A percentile compares a stretch with the other conserved stretches of the same genome.
These are phyloP conservation scores for Melipona beecheii DNA, from an alignment of 2,888 invertebrate genomes.

Conservation along the genomic window DNA sequence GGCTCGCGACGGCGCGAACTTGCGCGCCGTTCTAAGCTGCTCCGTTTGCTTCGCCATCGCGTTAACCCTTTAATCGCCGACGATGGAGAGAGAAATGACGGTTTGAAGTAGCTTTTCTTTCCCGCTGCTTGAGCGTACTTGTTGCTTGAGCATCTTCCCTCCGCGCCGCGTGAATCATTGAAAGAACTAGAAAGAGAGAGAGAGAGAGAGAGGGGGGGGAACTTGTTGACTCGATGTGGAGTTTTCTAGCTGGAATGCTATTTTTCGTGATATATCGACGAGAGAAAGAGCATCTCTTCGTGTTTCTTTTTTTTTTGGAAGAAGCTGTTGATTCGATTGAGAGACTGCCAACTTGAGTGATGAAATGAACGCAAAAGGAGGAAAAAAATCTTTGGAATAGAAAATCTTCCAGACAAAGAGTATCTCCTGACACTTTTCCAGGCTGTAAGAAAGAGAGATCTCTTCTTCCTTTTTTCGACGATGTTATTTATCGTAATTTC, in stretches of 20 bases:
- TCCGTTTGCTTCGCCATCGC: not conserved
- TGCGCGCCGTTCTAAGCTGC: not conserved
- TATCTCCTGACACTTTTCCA: no score
- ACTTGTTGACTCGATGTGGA: not conserved
- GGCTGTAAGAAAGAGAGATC: no score
- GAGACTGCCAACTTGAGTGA: no score
- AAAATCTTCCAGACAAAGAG: no score
- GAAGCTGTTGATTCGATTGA: no score
- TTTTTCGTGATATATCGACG: not conserved
- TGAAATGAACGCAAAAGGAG: no score
- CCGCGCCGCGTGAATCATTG: not conserved
- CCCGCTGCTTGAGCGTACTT: not conserved
- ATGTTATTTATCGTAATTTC: not conserved
- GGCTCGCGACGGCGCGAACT: conserved; percentile 5
- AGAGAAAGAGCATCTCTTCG: not conserved
- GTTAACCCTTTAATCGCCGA: conserved; percentile 36
- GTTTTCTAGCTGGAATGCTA: not conserved
- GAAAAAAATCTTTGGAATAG: no score
- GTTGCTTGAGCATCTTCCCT: conserved; percentile 7
- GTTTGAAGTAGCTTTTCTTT: not conserved
- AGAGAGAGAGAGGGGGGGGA: not conserved
- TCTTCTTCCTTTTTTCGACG: no score
- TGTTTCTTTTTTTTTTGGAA: no score
- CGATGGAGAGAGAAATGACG: not conserved
- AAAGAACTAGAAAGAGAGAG: not conserved